These are phyloP conservation scores for Rhinichthys klamathensis DNA, from an alignment of 2,113 vertebrate genomes.

Conservation along the genomic window DNA sequence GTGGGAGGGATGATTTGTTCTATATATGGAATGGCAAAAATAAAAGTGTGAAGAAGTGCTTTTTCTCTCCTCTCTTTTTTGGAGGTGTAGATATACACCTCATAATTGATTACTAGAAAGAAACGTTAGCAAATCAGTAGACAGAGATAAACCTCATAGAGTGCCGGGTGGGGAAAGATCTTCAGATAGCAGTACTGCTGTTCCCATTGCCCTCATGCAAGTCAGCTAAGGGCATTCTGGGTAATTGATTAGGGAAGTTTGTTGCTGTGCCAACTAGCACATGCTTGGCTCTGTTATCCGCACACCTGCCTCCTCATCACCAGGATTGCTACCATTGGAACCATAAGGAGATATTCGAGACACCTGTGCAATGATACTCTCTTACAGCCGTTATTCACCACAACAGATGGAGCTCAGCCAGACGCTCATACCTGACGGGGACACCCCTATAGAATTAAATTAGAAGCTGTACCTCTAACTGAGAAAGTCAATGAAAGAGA, in stretches of 20 bases:
- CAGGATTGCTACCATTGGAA: background rate
- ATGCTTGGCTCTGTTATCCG: background rate
- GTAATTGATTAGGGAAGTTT: conserved; percentile 22
- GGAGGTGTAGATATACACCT: conserved; percentile 29
- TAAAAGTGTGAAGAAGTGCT: conserved; percentile 23
- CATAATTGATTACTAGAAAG: conserved; percentile 21
- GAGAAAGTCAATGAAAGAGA: conserved; percentile 28
- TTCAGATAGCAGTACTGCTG: conserved; percentile 12
- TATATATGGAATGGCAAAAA: background rate
- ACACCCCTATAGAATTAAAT: conserved; percentile 22
- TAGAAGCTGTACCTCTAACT: background rate
- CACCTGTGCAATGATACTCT: background rate
- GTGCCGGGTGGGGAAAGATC: background rate
- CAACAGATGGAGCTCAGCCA: conserved; percentile 20
- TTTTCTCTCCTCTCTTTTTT: conserved; percentile 1
- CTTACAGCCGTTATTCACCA: background rate
- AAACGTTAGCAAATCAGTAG: conserved; percentile 4
- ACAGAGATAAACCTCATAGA: conserved; percentile 9
- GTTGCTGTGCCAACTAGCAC: conserved; percentile 1
- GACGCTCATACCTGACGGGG: background rate
- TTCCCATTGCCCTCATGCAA: background rate
- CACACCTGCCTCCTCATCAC: conserved; percentile 9
- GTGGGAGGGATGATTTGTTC: conserved; percentile 19
- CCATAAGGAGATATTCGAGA: background rate
- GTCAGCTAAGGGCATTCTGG: conserved; percentile 29